Base-by-base conservation (phyloP, 2,113 vertebrate species). In the Oncorhynchus mykiss region DNA sequence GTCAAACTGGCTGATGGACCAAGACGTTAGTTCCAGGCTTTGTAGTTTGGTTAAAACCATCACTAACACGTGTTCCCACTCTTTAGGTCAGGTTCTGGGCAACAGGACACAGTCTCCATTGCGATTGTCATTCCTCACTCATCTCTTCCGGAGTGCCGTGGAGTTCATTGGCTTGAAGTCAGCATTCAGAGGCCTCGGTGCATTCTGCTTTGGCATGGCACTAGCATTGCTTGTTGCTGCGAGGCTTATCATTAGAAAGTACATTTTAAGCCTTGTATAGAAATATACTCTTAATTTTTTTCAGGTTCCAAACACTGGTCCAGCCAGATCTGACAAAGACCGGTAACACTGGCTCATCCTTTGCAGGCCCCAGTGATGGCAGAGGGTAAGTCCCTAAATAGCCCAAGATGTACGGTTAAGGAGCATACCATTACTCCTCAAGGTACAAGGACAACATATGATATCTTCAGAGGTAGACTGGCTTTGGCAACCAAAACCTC, bases 71-170 rank as follows among this genome's bases (percentile, higher is more conserved):
- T 54, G 13, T 5, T n/a, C 25, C 34, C 48, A 13, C 11, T 9
- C 18, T 31, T 16, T 85, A 99, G 97, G 97, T 76, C 96, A 97
- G 91, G 96, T 98, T 72, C 86, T 99, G 92, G 95, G 97, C 88
- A 96, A 88, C 88, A 93, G 91, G 87, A 91, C 82, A 62, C 95
- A 94, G 87, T 95, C 97, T 49, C 96, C 96, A 39, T 99, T 97
- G 96, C 89, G 95, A 51, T 84, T 99, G 48, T 97, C 96, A 48
- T 91, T 95, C 25, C 90, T 99, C 82, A 92, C 91, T 34, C 95
- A 98, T 80, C 91, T 98, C 68, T 97, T 99, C 79, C 99, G 97
- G 97, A 95, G 93, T 13, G 95, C 95, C 70, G 94, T 96, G 78
- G 97, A 99, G 77, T 97, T 99, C 27, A 78, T 99, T 54, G 89